These are phyloP conservation scores for Mya arenaria DNA, from an alignment of 1,140 invertebrate genomes.

Conservation along the genomic window DNA sequence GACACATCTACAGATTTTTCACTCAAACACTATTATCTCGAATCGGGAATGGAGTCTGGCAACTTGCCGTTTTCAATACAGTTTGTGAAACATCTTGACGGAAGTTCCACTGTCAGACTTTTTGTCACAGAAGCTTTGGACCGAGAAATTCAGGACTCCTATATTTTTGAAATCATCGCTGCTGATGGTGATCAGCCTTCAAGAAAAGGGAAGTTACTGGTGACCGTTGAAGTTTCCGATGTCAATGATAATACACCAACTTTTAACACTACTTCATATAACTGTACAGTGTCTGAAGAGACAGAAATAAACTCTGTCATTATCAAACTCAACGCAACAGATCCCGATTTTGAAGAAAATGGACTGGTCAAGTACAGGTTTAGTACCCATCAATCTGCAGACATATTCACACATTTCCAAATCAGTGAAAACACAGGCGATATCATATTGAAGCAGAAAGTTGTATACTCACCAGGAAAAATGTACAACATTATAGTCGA, in stretches of 20 bases:
- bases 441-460: slow-evolving; percentile 25
- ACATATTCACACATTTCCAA: slow-evolving; percentile 36
- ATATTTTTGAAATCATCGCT: slow-evolving; percentile 34
- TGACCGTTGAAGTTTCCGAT: slow-evolving; percentile 34
- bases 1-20: slow-evolving; percentile 85
- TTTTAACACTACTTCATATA: slow-evolving; percentile 31
- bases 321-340: slow-evolving; percentile 31
- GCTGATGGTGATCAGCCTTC: slow-evolving; percentile 41
- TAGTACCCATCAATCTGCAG: slow-evolving; percentile 33
- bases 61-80: slow-evolving; percentile 68
- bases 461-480: slow-evolving; percentile 41
- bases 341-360: slow-evolving; percentile 28
- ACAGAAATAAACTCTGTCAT: slow-evolving; percentile 11
- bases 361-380: slow-evolving; percentile 38
- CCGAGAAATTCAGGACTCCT: slow-evolving; percentile 34
- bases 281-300: slow-evolving; percentile 36
- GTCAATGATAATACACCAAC: slow-evolving; percentile 46
- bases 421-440: slow-evolving; percentile 44
- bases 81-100: slow-evolving; percentile 60
- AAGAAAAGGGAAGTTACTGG: slow-evolving; percentile 14
- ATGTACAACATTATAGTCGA: slow-evolving; percentile 47
- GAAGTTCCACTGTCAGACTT: slow-evolving; percentile 41
- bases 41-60: slow-evolving; percentile 20
- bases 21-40: slow-evolving; percentile 61
- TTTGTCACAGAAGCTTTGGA: slow-evolving; percentile 40